phyloP scores from a whole-genome alignment of 2,113 vertebrate species.

The Pachyramphus minor region DNA sequence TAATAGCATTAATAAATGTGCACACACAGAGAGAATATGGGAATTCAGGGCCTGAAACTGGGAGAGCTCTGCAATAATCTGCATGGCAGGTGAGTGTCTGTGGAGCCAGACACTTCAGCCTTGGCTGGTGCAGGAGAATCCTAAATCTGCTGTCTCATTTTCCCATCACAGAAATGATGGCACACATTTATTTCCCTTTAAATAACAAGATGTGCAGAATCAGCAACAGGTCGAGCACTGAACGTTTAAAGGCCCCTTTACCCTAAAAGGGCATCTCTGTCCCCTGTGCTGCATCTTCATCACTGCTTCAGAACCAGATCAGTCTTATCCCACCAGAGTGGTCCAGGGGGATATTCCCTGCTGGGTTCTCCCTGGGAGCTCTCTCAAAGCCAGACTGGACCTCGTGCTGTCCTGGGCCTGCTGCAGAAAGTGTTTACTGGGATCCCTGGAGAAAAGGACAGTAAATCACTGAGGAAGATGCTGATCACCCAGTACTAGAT shows the following conservation, averaged over 20 bases:
- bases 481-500: not conserved
- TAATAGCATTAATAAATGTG: not conserved
- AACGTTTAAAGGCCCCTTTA: not conserved
- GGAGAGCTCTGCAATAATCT: not conserved
- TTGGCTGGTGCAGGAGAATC: not conserved
- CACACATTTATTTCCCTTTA: not conserved
- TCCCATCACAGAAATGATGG: not conserved
- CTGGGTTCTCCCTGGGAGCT: not conserved
- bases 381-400: not conserved
- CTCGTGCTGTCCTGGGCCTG: not conserved
- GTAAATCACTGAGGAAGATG: not conserved
- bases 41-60: not conserved
- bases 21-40: not conserved
- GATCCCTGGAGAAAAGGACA: not conserved
- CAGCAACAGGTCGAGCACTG: not conserved
- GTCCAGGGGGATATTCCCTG: not conserved
- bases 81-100: not conserved
- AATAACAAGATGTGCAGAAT: not conserved
- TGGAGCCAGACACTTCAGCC: not conserved
- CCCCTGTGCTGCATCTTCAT: not conserved
- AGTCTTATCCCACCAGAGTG: not conserved
- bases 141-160: not conserved
- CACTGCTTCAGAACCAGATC: not conserved
- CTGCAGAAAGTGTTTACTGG: not conserved
- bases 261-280: not conserved